Conservation (phyloP, 2,888 invertebrate species). For the Tetragonula carbonaria region DNA sequence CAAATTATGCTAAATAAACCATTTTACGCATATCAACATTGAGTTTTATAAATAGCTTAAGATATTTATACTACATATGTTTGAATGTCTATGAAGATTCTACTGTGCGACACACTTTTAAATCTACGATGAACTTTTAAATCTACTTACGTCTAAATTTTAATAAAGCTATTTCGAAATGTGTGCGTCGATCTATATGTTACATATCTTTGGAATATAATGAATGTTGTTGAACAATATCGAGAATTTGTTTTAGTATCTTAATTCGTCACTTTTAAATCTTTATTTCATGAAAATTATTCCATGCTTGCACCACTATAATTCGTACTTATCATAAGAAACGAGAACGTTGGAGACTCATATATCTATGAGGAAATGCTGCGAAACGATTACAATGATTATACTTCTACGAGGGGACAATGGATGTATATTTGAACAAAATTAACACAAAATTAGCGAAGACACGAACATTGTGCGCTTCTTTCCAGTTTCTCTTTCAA, state of each 20-base stretch:
- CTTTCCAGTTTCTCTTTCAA: neutral
- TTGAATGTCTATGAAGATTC: neutral
- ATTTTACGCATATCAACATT: neutral
- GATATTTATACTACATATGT: neutral
- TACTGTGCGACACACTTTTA: neutral
- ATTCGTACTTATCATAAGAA: neutral
- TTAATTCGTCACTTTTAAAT: slow-evolving; percentile 16
- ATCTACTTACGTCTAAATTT: neutral
- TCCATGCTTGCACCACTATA: neutral
- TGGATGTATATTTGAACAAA: neutral
- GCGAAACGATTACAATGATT: slow-evolving; percentile 3
- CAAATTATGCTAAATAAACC: neutral
- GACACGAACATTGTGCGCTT: neutral
- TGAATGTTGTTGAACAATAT: slow-evolving; percentile 12
- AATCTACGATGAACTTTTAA: neutral
- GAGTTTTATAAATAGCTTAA: neutral
- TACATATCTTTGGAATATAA: neutral
- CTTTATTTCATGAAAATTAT: slow-evolving; percentile 8
- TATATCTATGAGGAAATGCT: neutral
- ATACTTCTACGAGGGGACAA: neutral
- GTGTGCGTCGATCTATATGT: no score
- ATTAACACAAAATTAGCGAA: neutral
- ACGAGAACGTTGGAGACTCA: neutral
- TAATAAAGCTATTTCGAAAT: neutral
- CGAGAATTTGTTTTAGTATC: neutral